Conservation (phyloP, 2,888 invertebrate species). For the Nemoura dubitans region DNA sequence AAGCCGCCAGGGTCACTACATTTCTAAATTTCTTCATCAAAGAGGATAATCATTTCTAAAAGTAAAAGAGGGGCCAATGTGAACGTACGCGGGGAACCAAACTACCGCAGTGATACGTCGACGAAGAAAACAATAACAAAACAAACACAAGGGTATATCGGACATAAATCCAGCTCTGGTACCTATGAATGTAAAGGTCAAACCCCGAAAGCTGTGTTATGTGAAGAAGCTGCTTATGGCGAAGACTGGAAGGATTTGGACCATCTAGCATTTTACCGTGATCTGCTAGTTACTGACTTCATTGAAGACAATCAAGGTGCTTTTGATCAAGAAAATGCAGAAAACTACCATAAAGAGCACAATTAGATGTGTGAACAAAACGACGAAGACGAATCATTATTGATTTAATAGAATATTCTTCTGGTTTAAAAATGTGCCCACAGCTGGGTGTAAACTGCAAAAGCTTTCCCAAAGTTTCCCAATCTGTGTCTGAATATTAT, state of each 20-base stretch:
- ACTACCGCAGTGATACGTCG: slow-evolving; percentile 14
- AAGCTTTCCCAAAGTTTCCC: too few species aligned
- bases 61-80: background rate
- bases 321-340: background rate
- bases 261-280: background rate
- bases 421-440: too few species aligned
- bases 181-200: slow-evolving; percentile 8
- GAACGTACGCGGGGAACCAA: slow-evolving; percentile 3
- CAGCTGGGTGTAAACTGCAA: too few species aligned
- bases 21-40: background rate
- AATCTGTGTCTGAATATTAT: too few species aligned
- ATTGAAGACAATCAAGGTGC: background rate
- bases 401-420: slow-evolving; percentile 4
- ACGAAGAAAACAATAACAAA: background rate
- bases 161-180: slow-evolving; percentile 1
- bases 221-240: background rate
- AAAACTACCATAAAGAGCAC: background rate
- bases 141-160: background rate
- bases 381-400: background rate
- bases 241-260: slow-evolving; percentile 16
- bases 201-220: background rate
- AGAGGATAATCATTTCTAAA: background rate
- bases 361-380: slow-evolving; percentile 20
- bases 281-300: background rate
- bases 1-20: background rate